Percentiles rank a stretch among this genome's conserved stretches.
These are phyloP conservation scores for Fringilla coelebs DNA, from an alignment of 2,797 vertebrate species.

Conservation along the genomic window DNA sequence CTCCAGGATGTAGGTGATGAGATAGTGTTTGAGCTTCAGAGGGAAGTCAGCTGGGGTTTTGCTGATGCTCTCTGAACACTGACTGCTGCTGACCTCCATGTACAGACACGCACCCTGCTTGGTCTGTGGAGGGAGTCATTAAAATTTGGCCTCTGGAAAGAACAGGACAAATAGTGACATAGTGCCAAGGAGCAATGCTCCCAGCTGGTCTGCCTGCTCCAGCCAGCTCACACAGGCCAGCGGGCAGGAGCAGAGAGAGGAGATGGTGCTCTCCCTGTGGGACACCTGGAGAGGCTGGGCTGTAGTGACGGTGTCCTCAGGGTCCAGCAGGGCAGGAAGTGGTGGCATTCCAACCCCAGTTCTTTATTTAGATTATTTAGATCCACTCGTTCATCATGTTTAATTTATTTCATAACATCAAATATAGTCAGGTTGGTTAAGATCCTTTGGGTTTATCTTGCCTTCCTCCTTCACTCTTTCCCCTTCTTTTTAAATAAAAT, in stretches of 20 bases:
- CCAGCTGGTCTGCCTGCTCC: not conserved
- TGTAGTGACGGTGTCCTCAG: not conserved
- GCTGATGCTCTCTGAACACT: not conserved
- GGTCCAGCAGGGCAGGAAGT: not conserved
- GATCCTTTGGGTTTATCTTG: not conserved
- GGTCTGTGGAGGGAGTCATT: not conserved
- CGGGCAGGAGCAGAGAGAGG: not conserved
- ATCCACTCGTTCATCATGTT: not conserved
- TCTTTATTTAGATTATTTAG: not conserved
- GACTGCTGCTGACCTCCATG: not conserved
- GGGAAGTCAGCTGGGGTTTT: not conserved
- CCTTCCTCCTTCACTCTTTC: fast-evolving
- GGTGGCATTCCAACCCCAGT: not conserved
- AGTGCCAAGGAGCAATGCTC: not conserved
- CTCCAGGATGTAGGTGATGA: not conserved
- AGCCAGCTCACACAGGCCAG: not conserved
- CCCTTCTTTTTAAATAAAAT: not conserved
- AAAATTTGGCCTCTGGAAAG: not conserved
- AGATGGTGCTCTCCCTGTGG: not conserved
- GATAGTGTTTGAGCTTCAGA: not conserved
- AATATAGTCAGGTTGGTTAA: not conserved
- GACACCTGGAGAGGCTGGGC: not conserved
- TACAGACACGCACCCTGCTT: not conserved
- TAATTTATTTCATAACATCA: not conserved
- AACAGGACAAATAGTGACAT: not conserved